Conservation (phyloP, 2,113 vertebrate species). For the Athene cunicularia region DNA sequence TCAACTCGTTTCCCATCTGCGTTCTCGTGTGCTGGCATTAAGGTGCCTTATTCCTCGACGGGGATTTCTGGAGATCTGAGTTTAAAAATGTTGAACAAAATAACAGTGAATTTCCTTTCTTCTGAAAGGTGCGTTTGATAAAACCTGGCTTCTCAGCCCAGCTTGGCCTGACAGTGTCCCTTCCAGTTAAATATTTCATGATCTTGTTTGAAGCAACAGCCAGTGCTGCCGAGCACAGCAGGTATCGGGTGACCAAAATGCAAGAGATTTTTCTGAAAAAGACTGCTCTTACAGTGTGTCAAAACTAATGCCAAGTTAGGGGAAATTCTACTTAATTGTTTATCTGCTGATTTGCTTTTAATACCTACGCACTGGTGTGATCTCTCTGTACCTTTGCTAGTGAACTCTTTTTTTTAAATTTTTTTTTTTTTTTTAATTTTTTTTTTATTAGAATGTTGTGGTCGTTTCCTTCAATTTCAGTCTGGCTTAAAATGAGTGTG, state of each 20-base stretch:
- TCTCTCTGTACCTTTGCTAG: not conserved
- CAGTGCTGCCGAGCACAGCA: not conserved
- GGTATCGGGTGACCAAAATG: not conserved
- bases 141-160: not conserved
- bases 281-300: not conserved
- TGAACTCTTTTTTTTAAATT: not conserved
- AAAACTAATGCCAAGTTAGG: not conserved
- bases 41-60: not conserved
- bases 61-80: not conserved
- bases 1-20: not conserved
- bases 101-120: not conserved
- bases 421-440: too few relatives aligned
- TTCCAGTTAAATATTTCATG: not conserved
- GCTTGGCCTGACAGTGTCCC: not conserved
- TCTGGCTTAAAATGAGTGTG: not conserved
- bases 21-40: not conserved
- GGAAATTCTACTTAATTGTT: not conserved
- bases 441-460: not conserved
- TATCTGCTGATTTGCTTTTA: not conserved
- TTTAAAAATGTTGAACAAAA: not conserved
- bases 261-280: not conserved
- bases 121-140: not conserved
- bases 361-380: not conserved
- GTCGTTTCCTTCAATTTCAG: not conserved
- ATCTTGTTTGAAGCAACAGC: slow-evolving; percentile 32